Conservation (phyloP, 2,888 invertebrate genomes). For the Thereva unica region DNA sequence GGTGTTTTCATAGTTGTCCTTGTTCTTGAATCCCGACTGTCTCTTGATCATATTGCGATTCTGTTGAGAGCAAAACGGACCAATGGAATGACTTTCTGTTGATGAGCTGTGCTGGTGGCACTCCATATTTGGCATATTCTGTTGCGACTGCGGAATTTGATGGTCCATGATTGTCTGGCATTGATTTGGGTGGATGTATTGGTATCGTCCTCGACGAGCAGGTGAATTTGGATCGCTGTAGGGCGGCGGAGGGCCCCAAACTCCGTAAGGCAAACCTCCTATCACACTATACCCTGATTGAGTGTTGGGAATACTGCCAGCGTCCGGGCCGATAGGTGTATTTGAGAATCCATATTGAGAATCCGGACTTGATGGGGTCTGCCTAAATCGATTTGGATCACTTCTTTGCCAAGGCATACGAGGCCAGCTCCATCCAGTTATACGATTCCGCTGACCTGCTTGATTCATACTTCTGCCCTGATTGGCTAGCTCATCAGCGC, state of each 20-base stretch:
- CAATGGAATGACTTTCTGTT: slow-evolving; percentile 46
- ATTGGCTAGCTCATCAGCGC: slow-evolving; percentile 58
- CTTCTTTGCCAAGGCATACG: slow-evolving; percentile 73
- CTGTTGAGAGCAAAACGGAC: slow-evolving; percentile 46
- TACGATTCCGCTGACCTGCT: slow-evolving; percentile 46
- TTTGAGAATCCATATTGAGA: slow-evolving; percentile 79
- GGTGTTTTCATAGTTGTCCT: slow-evolving; percentile 64
- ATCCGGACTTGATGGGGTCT: slow-evolving; percentile 73
- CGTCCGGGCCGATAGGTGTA: slow-evolving; percentile 47
- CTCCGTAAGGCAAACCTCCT: slow-evolving; percentile 62
- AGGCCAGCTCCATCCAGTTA: slow-evolving; percentile 70
- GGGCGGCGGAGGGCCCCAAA: slow-evolving; percentile 90
- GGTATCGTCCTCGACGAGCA: slow-evolving; percentile 61
- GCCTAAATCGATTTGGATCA: slow-evolving; percentile 61
- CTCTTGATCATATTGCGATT: slow-evolving; percentile 51
- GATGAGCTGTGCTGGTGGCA: slow-evolving; percentile 46
- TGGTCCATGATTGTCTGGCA: slow-evolving; percentile 46
- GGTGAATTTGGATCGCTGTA: slow-evolving; percentile 81
- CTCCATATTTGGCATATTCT: slow-evolving; percentile 44
- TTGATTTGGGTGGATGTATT: slow-evolving; percentile 48
- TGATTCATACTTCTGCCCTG: slow-evolving; percentile 50
- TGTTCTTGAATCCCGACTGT: slow-evolving; percentile 52
- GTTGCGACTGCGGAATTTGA: slow-evolving; percentile 43
- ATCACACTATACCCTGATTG: slow-evolving; percentile 64
- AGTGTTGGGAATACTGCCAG: slow-evolving; percentile 45